Conservation (phyloP, 2,113 vertebrate species). For the Corvus hawaiiensis region DNA sequence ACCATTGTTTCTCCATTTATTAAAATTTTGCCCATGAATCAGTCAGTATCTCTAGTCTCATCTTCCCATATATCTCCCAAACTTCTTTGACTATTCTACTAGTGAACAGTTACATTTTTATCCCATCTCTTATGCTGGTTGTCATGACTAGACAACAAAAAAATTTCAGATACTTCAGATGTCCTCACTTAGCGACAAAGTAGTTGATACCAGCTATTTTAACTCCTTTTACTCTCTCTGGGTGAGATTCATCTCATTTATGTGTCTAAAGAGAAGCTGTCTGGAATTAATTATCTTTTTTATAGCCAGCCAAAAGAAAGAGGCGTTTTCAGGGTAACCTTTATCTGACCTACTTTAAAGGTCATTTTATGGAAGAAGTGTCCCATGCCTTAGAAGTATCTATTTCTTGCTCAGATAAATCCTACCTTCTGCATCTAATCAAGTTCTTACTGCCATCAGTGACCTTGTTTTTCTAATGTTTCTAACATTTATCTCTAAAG, state of each 20-base stretch:
- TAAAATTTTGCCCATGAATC: neutral
- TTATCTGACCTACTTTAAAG: conserved; percentile 3
- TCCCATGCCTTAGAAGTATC: neutral
- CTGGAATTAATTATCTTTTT: neutral
- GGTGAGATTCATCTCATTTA: neutral
- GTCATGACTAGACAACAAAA: neutral
- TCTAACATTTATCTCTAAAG: neutral
- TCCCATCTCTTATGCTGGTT: neutral
- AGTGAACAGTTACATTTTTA: neutral
- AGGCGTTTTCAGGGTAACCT: neutral
- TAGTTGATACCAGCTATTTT: neutral
- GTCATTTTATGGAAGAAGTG: neutral
- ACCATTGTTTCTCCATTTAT: neutral
- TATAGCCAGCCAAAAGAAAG: neutral
- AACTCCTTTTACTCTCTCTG: neutral
- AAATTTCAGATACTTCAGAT: neutral
- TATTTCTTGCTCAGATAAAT: conserved; percentile 6
- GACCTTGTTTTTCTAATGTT: conserved; percentile 15
- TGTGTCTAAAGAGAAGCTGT: neutral
- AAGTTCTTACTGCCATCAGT: neutral
- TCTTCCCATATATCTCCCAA: neutral
- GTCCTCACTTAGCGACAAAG: neutral
- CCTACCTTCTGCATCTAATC: neutral
- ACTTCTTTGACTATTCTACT: neutral
- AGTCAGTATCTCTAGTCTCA: neutral